Base-by-base conservation (phyloP, 2,113 vertebrate species). In the Nestor notabilis region DNA sequence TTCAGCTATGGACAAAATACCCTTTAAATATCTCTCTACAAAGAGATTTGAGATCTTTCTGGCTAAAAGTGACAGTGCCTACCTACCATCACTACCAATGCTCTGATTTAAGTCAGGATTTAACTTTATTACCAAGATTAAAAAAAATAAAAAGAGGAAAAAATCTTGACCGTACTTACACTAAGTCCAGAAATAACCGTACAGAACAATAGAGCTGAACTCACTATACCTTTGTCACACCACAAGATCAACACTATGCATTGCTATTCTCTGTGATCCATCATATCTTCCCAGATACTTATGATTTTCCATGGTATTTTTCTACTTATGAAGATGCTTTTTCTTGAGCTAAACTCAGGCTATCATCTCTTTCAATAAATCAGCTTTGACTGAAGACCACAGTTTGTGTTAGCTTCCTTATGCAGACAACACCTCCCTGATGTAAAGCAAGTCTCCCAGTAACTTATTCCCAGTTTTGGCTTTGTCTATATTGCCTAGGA, bases 21-120 rank as follows among this genome's bases (percentile, higher is more conserved):
- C 37, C n/a, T 87, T 94, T 91, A n/a, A 91, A 58, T 82, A 81
- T 60, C 47, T 81, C 19, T 88, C 66, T 86, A 61, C 15, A 49
- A 80, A 88, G 31, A 63, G 24, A 88, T 61, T 35, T 77, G 58
- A 66, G 60, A 66, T 78, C 19, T 69, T 86, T 72, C 29, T 43
- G 43, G 7, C 41, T 61, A 49, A 31, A 82, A 88, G 29, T 63
- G 64, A 85, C 29, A 49, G 33, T 31, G 7, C 1, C 1, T 65
- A 65, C 44, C 37, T 88, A 19, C 49, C 28, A 49, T 58, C 46
- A 52, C n/a, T 77, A 65, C 39, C 33, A 74, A 61, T 31, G 63
- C 13, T 56, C 35, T 50, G 37, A 93, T 66, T 87, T 82, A 95
- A 87, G 31, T 56, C 41, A 61, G 39, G 11, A 69, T 93, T 77